Percentiles rank a stretch among this genome's conserved stretches.
Conservation (phyloP, 2,797 vertebrate genomes). For the Myripristis jacobus region DNA sequence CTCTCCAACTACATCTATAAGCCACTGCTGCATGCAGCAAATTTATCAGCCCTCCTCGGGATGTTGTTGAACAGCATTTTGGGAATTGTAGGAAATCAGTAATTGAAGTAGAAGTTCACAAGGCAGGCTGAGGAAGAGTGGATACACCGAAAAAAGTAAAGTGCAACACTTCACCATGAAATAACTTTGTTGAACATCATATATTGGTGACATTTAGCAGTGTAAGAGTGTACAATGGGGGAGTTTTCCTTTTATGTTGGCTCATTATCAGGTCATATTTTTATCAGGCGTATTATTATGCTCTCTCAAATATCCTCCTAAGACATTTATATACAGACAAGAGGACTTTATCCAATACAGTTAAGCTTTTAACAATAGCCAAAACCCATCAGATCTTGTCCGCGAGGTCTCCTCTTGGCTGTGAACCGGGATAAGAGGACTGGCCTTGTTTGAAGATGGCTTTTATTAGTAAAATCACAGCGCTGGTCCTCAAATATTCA, state of each 20-base stretch:
- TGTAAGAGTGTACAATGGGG: slow-evolving; percentile 6
- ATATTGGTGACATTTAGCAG: slow-evolving; percentile 2
- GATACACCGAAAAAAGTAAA: too few species aligned
- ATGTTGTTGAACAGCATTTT: too few species aligned
- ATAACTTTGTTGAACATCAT: neutral
- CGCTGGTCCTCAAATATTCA: slow-evolving; percentile 49
- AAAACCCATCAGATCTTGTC: slow-evolving; percentile 46
- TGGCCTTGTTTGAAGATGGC: slow-evolving; percentile 41
- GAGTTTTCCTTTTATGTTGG: slow-evolving; percentile 16
- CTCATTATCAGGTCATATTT: slow-evolving; percentile 35
- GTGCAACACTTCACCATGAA: neutral
- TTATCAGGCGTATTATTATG: slow-evolving; percentile 34
- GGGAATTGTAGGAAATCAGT: too few species aligned
- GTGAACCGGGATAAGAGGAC: slow-evolving; percentile 53
- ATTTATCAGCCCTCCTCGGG: too few species aligned
- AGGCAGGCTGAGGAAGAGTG: too few species aligned
- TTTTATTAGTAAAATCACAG: slow-evolving; percentile 66
- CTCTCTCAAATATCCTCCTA: slow-evolving; percentile 46
- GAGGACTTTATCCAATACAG: slow-evolving; percentile 43
- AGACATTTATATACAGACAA: slow-evolving; percentile 53
- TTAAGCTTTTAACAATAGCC: slow-evolving; percentile 42
- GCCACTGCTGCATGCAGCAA: too few species aligned
- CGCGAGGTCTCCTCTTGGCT: slow-evolving; percentile 22
- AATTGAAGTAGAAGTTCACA: too few species aligned
- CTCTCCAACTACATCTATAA: too few species aligned